These are phyloP conservation scores for Lacerta viridis DNA, from an alignment of 2,797 vertebrate genomes.

Conservation along the genomic window DNA sequence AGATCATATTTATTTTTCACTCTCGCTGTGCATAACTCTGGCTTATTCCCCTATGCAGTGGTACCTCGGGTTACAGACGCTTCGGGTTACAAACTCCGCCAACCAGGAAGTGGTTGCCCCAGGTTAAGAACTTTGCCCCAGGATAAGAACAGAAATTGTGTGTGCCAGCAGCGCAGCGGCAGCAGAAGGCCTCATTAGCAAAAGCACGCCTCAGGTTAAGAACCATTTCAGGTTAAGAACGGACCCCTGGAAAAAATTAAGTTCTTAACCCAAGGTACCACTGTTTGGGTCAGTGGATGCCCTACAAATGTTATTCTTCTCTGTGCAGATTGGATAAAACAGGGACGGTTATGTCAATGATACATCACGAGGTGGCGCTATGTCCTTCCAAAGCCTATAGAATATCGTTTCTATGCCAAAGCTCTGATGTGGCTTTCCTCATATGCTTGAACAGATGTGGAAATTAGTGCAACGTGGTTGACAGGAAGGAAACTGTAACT, in stretches of 20 bases:
- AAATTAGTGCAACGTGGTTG: not conserved
- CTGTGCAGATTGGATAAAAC: not conserved
- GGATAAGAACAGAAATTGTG: too few relatives aligned
- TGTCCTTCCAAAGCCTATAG: not conserved
- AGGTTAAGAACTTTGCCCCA: too few relatives aligned
- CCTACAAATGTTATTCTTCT: not conserved
- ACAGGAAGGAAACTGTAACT: constrained; percentile 12
- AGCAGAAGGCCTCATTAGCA: too few relatives aligned
- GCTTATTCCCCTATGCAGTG: not conserved
- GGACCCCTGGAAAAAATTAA: too few relatives aligned
- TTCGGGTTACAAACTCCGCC: too few relatives aligned
- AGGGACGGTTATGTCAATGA: not conserved
- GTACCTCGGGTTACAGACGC: too few relatives aligned
- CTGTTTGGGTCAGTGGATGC: not conserved
- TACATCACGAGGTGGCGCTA: constrained; percentile 6
- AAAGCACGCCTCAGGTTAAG: too few relatives aligned
- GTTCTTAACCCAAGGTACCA: too few relatives aligned
- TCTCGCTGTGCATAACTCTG: not conserved
- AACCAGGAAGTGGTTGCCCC: too few relatives aligned
- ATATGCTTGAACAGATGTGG: not conserved
- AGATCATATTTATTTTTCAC: not conserved
- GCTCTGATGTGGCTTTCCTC: constrained; percentile 5
- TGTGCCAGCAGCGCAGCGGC: too few relatives aligned
- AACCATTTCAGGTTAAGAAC: too few relatives aligned
- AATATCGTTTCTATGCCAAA: not conserved